These are phyloP conservation scores for Chamaetylas fuelleborni DNA, from an alignment of 2,113 vertebrate species.

Conservation along the genomic window DNA sequence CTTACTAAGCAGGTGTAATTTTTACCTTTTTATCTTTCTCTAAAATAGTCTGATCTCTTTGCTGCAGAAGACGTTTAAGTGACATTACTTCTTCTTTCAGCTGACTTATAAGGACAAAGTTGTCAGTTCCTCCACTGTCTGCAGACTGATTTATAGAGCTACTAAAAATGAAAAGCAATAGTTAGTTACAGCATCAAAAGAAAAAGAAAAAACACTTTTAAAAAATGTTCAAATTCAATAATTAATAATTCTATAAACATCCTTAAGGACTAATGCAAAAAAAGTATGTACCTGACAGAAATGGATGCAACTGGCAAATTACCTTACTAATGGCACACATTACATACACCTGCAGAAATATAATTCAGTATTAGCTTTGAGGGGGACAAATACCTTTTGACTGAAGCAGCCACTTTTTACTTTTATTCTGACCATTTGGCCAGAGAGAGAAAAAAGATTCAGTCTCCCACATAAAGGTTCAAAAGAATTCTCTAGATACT, in stretches of 20 bases:
- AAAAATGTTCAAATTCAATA: conserved; percentile 43
- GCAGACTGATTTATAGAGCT: conserved; percentile 98
- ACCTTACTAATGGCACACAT: conserved; percentile 80
- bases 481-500: conserved; percentile 40
- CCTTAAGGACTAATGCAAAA: conserved; percentile 77
- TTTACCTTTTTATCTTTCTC: conserved; percentile 97
- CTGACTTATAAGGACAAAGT: conserved; percentile 99
- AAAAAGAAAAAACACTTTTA: background rate
- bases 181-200: conserved; percentile 21
- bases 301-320: conserved; percentile 78
- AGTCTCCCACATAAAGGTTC: conserved; percentile 11
- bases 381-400: conserved; percentile 71
- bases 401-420: conserved; percentile 69
- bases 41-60: conserved; percentile 95
- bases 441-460: conserved; percentile 64
- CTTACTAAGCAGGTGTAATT: background rate
- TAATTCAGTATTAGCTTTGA: conserved; percentile 78
- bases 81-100: conserved; percentile 99
- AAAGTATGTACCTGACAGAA: conserved; percentile 81
- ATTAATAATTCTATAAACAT: conserved; percentile 76
- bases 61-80: conserved; percentile 94
- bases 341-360: conserved; percentile 81
- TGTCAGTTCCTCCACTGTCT: conserved; percentile 98
- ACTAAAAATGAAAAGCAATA: conserved; percentile 74
- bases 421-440: conserved; percentile 65